A percentile compares a stretch with the other conserved stretches of the same genome.
Evolutionary conservation across 1,140 invertebrate genomes (phyloP).

Genomic region (Ephestia elutella): DNA sequence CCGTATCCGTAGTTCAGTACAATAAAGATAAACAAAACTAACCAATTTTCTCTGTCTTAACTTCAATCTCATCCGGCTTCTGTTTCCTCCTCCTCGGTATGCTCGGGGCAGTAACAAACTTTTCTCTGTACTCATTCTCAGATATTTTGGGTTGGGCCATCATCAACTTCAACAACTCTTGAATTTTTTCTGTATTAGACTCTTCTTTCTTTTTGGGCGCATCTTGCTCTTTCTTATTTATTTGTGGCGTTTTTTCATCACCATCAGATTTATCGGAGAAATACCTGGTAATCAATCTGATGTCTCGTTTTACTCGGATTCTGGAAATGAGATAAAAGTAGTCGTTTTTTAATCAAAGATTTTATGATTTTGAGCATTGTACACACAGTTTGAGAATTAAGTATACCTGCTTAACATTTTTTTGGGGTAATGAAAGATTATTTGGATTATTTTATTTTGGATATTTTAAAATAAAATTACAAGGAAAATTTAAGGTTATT

Average conservation of each 20-base stretch:
- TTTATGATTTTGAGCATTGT: not conserved
- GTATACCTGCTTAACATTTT: slow-evolving; percentile 31
- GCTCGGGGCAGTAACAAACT: slow-evolving; percentile 54
- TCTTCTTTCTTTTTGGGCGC: slow-evolving; percentile 30
- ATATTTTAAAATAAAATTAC: no score
- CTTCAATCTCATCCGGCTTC: slow-evolving; percentile 42
- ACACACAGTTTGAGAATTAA: not conserved
- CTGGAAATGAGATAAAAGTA: slow-evolving; percentile 43
- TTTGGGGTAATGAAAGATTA: not conserved
- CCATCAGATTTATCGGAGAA: slow-evolving; percentile 57
- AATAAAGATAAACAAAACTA: no score
- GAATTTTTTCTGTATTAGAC: slow-evolving; percentile 62
- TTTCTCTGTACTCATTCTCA: slow-evolving; percentile 49
- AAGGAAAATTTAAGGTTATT: no score
- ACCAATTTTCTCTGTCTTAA: slow-evolving; percentile 61
- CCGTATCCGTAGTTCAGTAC: no score
- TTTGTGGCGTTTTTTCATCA: slow-evolving; percentile 35
- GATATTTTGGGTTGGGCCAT: slow-evolving; percentile 54
- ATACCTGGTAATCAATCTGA: slow-evolving; percentile 44
- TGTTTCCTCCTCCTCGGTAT: slow-evolving; percentile 36
- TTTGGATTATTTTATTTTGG: no score
- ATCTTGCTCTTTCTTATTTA: slow-evolving; percentile 25
- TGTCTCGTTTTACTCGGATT: slow-evolving; percentile 46
- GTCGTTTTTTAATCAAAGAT: not conserved
- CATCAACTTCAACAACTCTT: slow-evolving; percentile 64